phyloP scores from a whole-genome alignment of 2,113 vertebrate species.

The Aspidoscelis tigris region DNA sequence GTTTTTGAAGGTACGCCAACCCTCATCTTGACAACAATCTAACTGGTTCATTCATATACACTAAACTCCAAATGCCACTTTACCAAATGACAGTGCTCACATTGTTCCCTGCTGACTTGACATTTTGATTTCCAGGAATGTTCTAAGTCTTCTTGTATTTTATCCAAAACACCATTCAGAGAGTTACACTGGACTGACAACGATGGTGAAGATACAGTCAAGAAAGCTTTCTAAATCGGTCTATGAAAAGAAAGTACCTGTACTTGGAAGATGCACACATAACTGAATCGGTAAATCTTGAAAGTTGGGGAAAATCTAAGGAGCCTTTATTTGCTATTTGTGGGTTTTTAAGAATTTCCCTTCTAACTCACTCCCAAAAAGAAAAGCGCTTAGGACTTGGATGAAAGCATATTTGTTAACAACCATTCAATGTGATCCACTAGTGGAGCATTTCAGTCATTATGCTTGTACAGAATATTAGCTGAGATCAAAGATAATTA shows the following conservation, averaged over 20 bases:
- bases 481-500: too few relatives aligned
- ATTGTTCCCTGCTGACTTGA: slow-evolving; percentile 63
- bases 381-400: not conserved
- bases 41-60: slow-evolving; percentile 72
- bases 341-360: not conserved
- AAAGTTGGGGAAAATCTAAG: not conserved
- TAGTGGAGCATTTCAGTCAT: not conserved
- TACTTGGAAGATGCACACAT: not conserved
- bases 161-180: slow-evolving; percentile 14
- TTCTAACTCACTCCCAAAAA: too few relatives aligned
- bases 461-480: not conserved
- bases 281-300: not conserved
- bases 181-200: slow-evolving; percentile 14
- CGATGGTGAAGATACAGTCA: slow-evolving; percentile 19
- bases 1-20: slow-evolving; percentile 74
- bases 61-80: slow-evolving; percentile 67
- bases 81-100: slow-evolving; percentile 59
- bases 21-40: slow-evolving; percentile 73
- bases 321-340: not conserved
- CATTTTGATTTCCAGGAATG: slow-evolving; percentile 59
- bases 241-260: not conserved
- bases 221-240: slow-evolving; percentile 30
- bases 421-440: not conserved
- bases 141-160: slow-evolving; percentile 35
- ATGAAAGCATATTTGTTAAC: too few relatives aligned